phyloP scores from a whole-genome alignment of 2,888 invertebrate genomes.

The Orgyia antiqua region DNA sequence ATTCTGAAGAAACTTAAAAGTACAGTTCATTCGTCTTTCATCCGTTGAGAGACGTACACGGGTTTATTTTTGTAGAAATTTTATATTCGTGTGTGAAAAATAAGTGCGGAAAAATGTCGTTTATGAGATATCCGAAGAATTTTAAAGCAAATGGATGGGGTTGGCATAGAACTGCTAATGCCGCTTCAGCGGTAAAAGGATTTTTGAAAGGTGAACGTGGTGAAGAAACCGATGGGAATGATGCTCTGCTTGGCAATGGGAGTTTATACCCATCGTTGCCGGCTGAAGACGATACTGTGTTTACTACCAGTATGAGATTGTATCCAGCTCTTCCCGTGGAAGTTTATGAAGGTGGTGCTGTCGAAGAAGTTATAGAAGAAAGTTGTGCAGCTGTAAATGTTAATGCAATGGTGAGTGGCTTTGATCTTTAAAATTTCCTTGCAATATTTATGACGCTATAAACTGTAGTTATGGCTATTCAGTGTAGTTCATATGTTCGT shows the following conservation, averaged over 20 bases:
- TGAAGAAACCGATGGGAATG: constrained; percentile 30
- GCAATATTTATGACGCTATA: constrained; percentile 10
- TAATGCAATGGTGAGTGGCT: constrained; percentile 60
- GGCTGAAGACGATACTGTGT: constrained; percentile 53
- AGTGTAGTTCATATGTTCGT: too few species aligned
- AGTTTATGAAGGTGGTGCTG: constrained; percentile 65
- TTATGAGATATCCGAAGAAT: constrained; percentile 62
- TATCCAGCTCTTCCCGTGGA: constrained; percentile 66
- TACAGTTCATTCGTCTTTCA: constrained; percentile 21
- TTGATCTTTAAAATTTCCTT: constrained; percentile 8
- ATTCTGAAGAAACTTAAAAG: constrained; percentile 6
- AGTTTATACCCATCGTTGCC: constrained; percentile 61
- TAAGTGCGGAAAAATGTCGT: constrained; percentile 15
- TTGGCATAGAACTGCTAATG: constrained; percentile 56
- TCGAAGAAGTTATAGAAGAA: constrained; percentile 66
- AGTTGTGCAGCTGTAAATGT: constrained; percentile 60
- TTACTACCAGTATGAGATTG: constrained; percentile 47
- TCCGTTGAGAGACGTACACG: constrained; percentile 25
- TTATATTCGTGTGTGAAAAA: constrained; percentile 8
- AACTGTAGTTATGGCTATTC: not conserved
- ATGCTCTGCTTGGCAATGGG: constrained; percentile 45
- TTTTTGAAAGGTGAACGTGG: constrained; percentile 59
- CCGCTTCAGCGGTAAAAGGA: constrained; percentile 52
- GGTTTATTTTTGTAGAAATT: constrained; percentile 18
- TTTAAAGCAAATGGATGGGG: constrained; percentile 70